Base-by-base conservation (phyloP, 2,888 invertebrate species). In the Crematogaster levior region DNA sequence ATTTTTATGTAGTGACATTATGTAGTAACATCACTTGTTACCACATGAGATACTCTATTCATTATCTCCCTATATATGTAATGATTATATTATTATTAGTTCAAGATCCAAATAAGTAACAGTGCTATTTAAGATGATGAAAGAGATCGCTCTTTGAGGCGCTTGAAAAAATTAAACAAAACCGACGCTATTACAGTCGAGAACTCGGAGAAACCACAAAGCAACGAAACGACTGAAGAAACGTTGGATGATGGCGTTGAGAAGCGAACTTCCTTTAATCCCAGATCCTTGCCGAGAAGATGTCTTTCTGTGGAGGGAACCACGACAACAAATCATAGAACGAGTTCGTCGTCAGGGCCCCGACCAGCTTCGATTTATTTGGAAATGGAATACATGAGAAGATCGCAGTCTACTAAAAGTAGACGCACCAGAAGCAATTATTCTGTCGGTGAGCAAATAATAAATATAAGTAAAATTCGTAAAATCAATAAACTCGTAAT, bases 251-350 rank as follows among this genome's bases (percentile, higher is more conserved):
- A 88, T 15, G 61, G 46, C 15, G 83, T 43, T 24, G 90, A 90
- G 60, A 86, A 82, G 51, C 83, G 82, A 68, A 56, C 85, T n/a
- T 70, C 83, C 34, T 80, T 88, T 58, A 58, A 60, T 27, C 81
- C 84, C 9, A 89, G 89, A 74, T 84, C 90, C 12, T 84, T 86
- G 72, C 91, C 92, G 48, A 86, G 92, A 77, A 90, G 93, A 83
- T 92, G 92, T 75, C 89, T 91, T 24, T 93, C 93, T n/a, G 90
- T 92, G 24, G 93, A 93, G 70, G 86, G 77, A n/a, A 83, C 90
- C 15, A 84, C 86, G 21, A 73, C 89, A 34, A 87, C 86, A 79
- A 86, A 85, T 82, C 87, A 84, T 61, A 85, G 86, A 66, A 58
- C 85, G 43, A 86, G 40, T 43, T 53, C 85, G 43, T 72, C 82